Evolutionary conservation across 2,888 invertebrate species (phyloP), one percentile per base, ranked within the genome.

Genomic region (Tenthredo amoena): DNA sequence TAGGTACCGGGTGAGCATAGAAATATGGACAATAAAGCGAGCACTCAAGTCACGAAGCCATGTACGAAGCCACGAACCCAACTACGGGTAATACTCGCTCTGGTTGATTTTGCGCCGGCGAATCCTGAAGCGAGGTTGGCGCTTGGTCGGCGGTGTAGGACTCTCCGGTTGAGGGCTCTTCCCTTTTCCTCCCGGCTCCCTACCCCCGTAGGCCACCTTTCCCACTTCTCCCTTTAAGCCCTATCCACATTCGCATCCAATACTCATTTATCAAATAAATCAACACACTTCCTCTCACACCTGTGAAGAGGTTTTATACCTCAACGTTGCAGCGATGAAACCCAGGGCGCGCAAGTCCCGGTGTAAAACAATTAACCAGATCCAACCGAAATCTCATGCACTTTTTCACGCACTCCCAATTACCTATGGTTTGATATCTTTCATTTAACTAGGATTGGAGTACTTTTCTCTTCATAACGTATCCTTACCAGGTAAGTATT

Each of bases 211-310:
- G 9, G 21, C 34, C 37, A 62, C n/a, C 62, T n/a, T 21, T 55
- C 90, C 89, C 90, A 79, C 79, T 81, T 84, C 86, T 88, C 89
- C 90, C 89, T 89, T 90, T 88, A 90, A 90, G 91, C 91, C 91
- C 91, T 90, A 91, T 91, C 90, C 90, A 91, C 91, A 91, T 91
- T 91, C 91, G 91, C 90, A 91, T 91, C 90, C 90, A 91, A 91
- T 91, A 91, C 91, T 91, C 92, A 91, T 91, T 92, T 92, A 92
- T 92, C 91, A 92, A 92, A 92, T 92, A 92, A 92, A 92, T 92
- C 92, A 92, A 92, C 92, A 91, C 90, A 89, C 91, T 91, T 92
- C 92, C 91, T 92, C 91, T 90, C 90, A 89, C 91, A 90, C 90
- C 91, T 91, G 91, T 90, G 90, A 90, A 91, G 91, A 91, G 92